phyloP scores from a whole-genome alignment of 2,797 vertebrate genomes.

The Eulemur mongoz region DNA sequence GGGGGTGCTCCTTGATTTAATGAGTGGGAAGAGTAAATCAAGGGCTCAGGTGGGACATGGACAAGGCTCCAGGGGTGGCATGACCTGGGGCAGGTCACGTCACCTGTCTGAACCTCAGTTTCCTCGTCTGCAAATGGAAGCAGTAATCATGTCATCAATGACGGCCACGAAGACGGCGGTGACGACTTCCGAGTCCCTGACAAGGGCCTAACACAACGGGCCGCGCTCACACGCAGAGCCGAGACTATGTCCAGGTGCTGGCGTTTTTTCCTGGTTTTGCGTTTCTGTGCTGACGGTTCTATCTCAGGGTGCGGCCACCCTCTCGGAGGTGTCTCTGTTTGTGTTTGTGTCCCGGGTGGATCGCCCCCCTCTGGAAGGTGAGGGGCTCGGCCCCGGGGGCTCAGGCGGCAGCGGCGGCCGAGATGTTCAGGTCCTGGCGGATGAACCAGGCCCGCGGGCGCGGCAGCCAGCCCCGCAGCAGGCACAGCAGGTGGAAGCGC shows the following conservation, averaged over 20 bases:
- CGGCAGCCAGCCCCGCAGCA: conserved; percentile 87
- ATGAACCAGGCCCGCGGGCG: conserved; percentile 79
- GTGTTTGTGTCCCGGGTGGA: neutral
- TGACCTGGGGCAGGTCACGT: neutral
- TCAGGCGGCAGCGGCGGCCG: neutral
- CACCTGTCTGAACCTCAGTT: neutral
- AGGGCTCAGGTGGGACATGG: neutral
- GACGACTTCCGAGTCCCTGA: neutral
- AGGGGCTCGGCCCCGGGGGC: neutral
- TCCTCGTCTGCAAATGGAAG: neutral
- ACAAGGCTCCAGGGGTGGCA: neutral
- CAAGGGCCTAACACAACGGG: neutral
- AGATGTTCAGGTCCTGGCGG: conserved; percentile 47
- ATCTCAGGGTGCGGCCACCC: neutral
- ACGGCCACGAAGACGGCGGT: neutral
- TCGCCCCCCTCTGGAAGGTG: neutral
- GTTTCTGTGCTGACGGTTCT: neutral
- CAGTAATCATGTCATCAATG: neutral
- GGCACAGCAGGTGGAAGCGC: conserved; percentile 78
- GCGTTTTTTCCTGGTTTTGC: neutral
- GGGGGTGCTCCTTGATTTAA: neutral
- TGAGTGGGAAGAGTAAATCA: neutral
- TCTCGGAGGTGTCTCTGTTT: neutral
- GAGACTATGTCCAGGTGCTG: neutral
- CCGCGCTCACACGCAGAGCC: neutral